phyloP scores from a whole-genome alignment of 2,113 vertebrate genomes.

The Chloroceryle aenea region DNA sequence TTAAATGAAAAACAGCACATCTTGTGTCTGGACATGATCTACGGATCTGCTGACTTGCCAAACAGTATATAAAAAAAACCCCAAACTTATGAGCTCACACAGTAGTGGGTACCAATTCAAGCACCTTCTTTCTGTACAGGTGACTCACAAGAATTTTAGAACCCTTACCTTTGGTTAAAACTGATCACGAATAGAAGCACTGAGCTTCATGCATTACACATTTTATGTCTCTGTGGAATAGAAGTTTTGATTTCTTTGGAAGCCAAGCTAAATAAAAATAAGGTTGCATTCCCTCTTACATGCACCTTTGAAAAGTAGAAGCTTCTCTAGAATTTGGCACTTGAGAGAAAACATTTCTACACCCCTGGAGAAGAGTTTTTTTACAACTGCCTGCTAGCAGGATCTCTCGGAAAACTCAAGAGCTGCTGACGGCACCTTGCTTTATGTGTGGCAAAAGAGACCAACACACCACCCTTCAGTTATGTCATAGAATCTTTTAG shows the following conservation, averaged over 20 bases:
- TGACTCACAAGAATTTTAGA: not conserved
- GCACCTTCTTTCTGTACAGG: not conserved
- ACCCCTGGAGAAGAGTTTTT: not conserved
- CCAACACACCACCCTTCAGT: not conserved
- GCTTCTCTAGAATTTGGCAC: not conserved
- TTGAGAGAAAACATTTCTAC: not conserved
- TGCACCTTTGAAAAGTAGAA: not conserved
- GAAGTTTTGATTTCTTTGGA: not conserved
- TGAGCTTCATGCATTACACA: not conserved
- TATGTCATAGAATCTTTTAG: no score
- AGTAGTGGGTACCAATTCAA: not conserved
- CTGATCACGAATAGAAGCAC: not conserved
- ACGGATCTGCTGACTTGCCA: not conserved
- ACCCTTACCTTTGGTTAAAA: not conserved
- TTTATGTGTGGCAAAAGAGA: not conserved
- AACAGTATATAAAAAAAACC: not conserved
- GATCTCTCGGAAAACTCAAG: not conserved
- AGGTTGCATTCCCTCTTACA: not conserved
- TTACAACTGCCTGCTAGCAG: not conserved
- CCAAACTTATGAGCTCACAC: not conserved
- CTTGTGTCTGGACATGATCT: not conserved
- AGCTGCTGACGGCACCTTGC: not conserved
- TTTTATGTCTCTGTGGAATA: not conserved
- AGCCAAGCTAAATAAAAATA: not conserved
- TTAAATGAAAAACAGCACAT: not conserved